Conservation (phyloP, 2,797 vertebrate genomes). For the Pseudochirops corinnae region DNA sequence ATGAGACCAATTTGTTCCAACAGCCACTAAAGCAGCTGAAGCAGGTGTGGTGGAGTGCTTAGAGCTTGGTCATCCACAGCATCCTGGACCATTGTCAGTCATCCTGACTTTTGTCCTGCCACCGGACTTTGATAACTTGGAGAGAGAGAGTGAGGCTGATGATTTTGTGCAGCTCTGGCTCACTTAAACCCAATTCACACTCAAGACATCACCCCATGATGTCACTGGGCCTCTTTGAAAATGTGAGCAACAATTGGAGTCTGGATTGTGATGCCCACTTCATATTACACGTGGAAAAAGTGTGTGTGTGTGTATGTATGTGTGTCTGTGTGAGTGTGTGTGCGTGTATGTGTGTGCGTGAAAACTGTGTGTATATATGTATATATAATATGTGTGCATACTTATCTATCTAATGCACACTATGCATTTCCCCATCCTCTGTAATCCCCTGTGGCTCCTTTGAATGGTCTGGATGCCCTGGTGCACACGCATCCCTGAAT, state of each 20-base stretch:
- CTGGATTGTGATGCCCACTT: neutral
- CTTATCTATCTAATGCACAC: neutral
- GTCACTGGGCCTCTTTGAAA: neutral
- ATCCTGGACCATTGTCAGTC: too few relatives aligned
- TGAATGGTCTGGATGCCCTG: neutral
- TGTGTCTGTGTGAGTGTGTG: neutral
- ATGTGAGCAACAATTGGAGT: neutral
- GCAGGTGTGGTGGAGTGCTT: neutral
- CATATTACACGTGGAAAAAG: neutral
- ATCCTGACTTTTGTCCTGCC: neutral
- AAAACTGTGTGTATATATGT: neutral
- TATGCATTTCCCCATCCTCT: neutral
- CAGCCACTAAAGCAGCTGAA: neutral
- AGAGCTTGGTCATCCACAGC: neutral
- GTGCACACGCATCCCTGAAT: neutral
- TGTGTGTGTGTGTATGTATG: neutral
- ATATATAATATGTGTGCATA: neutral
- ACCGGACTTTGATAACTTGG: neutral
- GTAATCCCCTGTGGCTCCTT: neutral
- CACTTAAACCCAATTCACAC: neutral
- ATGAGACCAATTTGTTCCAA: neutral
- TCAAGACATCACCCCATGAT: neutral
- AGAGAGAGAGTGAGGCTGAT: neutral
- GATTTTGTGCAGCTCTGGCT: neutral
- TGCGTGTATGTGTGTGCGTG: too few relatives aligned